Conservation (phyloP, 92 coral and sea anemone species). For the Phenganax subtilis region DNA sequence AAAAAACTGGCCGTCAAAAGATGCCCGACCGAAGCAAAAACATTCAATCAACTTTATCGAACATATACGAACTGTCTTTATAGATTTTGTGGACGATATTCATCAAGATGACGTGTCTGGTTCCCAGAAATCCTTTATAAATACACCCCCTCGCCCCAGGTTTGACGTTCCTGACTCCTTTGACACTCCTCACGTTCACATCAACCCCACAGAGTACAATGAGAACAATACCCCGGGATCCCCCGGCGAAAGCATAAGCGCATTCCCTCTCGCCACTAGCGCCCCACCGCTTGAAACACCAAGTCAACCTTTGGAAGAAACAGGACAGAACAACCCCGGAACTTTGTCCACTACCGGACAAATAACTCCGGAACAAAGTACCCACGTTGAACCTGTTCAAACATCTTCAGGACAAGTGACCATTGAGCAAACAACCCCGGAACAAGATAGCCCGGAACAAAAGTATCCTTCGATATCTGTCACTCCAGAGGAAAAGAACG, state of each 20-base stretch:
- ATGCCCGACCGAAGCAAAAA: too few relatives aligned
- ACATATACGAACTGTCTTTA: neutral
- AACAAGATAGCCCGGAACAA: neutral
- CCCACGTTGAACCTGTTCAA: constrained; percentile 31
- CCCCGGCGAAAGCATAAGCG: constrained; percentile 39
- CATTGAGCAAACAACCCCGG: constrained; percentile 6
- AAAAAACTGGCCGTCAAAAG: too few relatives aligned
- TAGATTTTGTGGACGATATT: neutral
- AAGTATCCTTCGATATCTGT: constrained; percentile 46
- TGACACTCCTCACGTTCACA: constrained; percentile 17
- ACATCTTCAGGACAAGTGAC: constrained; percentile 50
- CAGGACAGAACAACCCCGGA: neutral
- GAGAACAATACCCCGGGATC: constrained; percentile 30
- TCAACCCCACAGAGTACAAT: constrained; percentile 37
- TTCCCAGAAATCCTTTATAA: neutral
- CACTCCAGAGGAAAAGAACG: constrained; percentile 5
- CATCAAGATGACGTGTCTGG: constrained; percentile 2
- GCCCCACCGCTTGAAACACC: constrained; percentile 35
- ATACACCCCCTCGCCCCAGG: neutral
- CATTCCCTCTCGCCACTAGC: constrained; percentile 34
- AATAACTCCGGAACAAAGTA: constrained; percentile 2
- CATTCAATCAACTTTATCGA: too few relatives aligned
- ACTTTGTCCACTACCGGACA: constrained; percentile 8
- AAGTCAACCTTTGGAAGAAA: constrained; percentile 14
- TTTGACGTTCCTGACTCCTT: constrained; percentile 13